Evolutionary conservation across 2,888 invertebrate genomes (phyloP).

Genomic region (Sphaerophoria taeniata): DNA sequence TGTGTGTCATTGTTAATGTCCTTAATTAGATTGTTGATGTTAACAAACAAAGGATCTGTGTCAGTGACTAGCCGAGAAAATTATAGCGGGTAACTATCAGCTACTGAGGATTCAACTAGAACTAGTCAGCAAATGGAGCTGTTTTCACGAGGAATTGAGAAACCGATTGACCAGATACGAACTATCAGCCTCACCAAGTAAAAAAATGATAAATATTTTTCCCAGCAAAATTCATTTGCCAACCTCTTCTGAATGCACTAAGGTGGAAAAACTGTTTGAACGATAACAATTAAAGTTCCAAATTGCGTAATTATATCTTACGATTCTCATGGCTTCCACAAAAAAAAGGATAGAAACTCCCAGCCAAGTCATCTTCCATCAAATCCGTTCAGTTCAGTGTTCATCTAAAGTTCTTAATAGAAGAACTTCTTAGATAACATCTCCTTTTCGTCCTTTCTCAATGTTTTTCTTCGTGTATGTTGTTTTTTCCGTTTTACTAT

Average conservation of each 20-base stretch:
- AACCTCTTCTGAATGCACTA: slow-evolving; percentile 37
- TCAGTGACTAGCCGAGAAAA: too few relatives aligned
- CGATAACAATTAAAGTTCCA: slow-evolving; percentile 57
- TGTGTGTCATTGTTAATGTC: slow-evolving; percentile 11
- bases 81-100: too few relatives aligned
- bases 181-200: neutral
- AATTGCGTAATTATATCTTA: slow-evolving; percentile 58
- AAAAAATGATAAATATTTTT: slow-evolving; percentile 14
- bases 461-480: neutral
- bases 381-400: neutral
- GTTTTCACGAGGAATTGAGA: too few relatives aligned
- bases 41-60: too few relatives aligned
- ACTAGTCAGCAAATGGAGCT: too few relatives aligned
- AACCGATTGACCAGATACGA: too few relatives aligned
- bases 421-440: slow-evolving; percentile 32
- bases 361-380: neutral
- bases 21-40: slow-evolving; percentile 17
- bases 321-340: neutral
- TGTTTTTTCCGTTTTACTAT: neutral
- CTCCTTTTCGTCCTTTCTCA: slow-evolving; percentile 25
- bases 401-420: slow-evolving; percentile 15
- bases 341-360: neutral
- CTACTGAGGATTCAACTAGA: too few relatives aligned
- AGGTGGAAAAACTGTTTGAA: slow-evolving; percentile 55
- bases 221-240: slow-evolving; percentile 18